A percentile compares a stretch with the other conserved stretches of the same genome.
phyloP scores from a whole-genome alignment of 1,140 invertebrate species.

The Cherax quadricarinatus region DNA sequence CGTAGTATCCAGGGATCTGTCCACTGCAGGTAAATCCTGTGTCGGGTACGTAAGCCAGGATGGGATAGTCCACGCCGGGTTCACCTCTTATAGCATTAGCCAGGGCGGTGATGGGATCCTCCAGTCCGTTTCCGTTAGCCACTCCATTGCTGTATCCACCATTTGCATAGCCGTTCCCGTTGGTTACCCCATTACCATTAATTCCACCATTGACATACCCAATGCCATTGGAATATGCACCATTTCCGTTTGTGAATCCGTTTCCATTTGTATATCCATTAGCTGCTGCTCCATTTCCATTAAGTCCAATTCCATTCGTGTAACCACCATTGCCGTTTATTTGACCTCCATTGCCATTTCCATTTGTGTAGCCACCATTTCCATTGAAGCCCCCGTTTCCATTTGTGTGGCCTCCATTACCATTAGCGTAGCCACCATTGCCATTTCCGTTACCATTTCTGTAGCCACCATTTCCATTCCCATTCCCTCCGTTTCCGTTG shows the following conservation, averaged over 20 bases:
- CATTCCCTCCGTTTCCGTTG: background rate
- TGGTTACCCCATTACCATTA: background rate
- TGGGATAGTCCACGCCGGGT: slow-evolving; percentile 45
- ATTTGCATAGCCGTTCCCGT: slow-evolving; percentile 4
- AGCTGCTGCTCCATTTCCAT: background rate
- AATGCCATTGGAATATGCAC: background rate
- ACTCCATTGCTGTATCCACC: background rate
- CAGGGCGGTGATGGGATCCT: slow-evolving; percentile 43
- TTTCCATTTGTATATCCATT: background rate
- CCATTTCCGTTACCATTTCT: background rate
- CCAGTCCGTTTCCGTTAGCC: slow-evolving; percentile 22
- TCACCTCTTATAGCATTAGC: slow-evolving; percentile 12
- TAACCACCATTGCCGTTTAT: background rate
- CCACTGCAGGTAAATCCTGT: slow-evolving; percentile 31
- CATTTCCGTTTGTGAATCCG: slow-evolving; percentile 14
- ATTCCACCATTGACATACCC: slow-evolving; percentile 8
- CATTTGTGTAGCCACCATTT: background rate
- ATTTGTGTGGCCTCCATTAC: background rate
- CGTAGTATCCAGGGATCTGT: slow-evolving; percentile 28
- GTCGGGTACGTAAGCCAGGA: slow-evolving; percentile 18
- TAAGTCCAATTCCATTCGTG: background rate
- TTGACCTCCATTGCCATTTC: background rate
- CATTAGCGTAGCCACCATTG: slow-evolving; percentile 9
- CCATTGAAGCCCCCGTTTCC: background rate
- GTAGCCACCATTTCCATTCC: background rate